Base-by-base conservation (phyloP, 2,113 vertebrate species). In the Nesogale talazaci region DNA sequence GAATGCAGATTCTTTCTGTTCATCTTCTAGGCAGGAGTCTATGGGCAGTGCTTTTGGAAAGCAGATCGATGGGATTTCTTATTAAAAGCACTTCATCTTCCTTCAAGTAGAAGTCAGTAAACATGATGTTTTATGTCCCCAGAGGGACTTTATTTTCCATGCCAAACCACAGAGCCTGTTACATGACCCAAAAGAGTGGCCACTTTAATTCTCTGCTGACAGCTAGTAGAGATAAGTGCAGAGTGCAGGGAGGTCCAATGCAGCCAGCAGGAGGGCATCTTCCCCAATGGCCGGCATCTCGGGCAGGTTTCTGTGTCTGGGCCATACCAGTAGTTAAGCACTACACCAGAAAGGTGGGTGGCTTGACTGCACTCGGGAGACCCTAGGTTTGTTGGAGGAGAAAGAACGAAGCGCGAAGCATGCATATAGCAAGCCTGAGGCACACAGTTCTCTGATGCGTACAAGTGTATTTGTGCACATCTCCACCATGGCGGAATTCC, bases 81-180 rank as follows among this genome's bases (percentile, higher is more conserved):
- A 82, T 72, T 56, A 61, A 70, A 90, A 83, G 67, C 23, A 76
- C 3, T 95, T 94, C 65, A 69, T 90, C 76, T 77, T 89, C 81
- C 72, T 90, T 88, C 84, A 76, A 16, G 46, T 42, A 86, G 77
- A 88, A 0, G 7, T 72, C 72, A 38, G 22, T 46, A 57, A 79
- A 52, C n/a, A 63, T 16, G 75, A 93, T 79, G 75, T 56, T 87
- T 22, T 40, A 88, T 7, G 40, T 88, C 94, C 86, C 91, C 65
- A 38, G 91, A 83, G 95, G 29, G 59, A 70, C 80, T 88, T 80
- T 74, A 34, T 42, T 77, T 59, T 59, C 67, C 83, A 34, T 6
- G 83, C 94, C 92, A 95, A 93, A 86, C 95, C 94, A 4, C 92
- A 84, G 40, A 8, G 36, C 67, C 89, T 78, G 7, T 52, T 75